Evolutionary conservation across 2,113 vertebrate genomes (phyloP).

Genomic region (Syngnathus typhle): DNA sequence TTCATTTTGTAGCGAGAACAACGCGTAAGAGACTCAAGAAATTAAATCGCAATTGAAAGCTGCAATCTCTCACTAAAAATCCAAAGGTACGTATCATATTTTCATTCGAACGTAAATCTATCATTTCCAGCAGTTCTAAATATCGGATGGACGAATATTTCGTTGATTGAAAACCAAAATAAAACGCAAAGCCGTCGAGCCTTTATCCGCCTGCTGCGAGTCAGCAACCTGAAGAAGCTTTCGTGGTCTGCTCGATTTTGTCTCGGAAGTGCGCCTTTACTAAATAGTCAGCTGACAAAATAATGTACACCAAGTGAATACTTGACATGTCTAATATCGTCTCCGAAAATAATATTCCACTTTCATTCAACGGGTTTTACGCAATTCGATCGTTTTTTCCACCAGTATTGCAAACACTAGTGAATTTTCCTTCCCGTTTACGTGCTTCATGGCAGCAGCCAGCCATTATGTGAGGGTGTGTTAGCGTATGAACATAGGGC

Average conservation of each 20-base stretch:
- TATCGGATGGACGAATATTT: constrained; percentile 32
- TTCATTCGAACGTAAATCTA: constrained; percentile 33
- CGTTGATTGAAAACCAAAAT: constrained; percentile 42
- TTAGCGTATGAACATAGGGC: neutral
- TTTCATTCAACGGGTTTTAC: constrained; percentile 36
- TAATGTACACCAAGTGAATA: constrained; percentile 43
- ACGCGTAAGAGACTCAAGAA: constrained; percentile 60
- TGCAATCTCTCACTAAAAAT: constrained; percentile 38
- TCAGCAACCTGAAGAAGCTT: constrained; percentile 44
- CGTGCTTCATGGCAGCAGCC: constrained; percentile 55
- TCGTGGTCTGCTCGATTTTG: constrained; percentile 48
- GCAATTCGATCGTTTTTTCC: constrained; percentile 48
- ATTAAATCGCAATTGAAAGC: constrained; percentile 40
- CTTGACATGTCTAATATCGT: constrained; percentile 42
- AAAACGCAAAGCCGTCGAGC: constrained; percentile 49
- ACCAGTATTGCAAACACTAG: constrained; percentile 39
- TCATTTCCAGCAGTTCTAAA: constrained; percentile 22
- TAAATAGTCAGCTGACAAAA: constrained; percentile 62
- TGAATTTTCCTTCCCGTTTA: constrained; percentile 68
- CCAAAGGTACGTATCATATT: constrained; percentile 47
- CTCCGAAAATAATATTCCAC: constrained; percentile 33
- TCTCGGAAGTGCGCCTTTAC: constrained; percentile 61
- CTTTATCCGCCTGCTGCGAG: constrained; percentile 48
- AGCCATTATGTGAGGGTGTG: constrained; percentile 51
- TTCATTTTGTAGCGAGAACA: constrained; percentile 67